Conservation (phyloP, 2,797 vertebrate species). For the Pipistrellus pygmaeus region DNA sequence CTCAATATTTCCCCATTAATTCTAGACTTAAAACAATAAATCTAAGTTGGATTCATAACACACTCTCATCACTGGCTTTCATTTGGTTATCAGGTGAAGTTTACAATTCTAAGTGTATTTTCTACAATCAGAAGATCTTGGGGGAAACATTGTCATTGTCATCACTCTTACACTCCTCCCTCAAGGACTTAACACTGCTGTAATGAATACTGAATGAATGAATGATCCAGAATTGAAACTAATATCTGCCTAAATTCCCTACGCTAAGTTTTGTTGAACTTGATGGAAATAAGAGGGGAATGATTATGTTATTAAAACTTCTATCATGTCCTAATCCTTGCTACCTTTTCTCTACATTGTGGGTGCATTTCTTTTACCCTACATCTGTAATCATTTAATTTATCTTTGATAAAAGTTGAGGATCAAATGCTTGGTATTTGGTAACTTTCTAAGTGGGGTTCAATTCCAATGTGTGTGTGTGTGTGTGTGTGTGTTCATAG, state of each 20-base stretch:
- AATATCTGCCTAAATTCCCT: not conserved
- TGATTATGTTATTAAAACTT: not conserved
- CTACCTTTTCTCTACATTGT: not conserved
- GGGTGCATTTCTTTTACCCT: not conserved
- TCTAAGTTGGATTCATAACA: not conserved
- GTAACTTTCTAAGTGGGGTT: not conserved
- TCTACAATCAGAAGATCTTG: not conserved
- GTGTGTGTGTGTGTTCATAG: not conserved
- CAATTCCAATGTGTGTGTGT: not conserved
- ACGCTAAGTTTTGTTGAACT: not conserved
- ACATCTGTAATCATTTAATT: not conserved
- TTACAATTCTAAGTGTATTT: not conserved
- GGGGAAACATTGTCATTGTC: not conserved
- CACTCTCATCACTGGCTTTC: not conserved
- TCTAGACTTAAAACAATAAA: not conserved
- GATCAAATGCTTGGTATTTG: not conserved
- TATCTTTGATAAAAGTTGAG: not conserved
- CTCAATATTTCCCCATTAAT: not conserved
- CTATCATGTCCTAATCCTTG: not conserved
- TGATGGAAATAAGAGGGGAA: not conserved
- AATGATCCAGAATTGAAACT: not conserved
- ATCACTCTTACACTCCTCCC: not conserved
- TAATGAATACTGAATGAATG: not conserved
- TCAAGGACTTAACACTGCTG: not conserved
- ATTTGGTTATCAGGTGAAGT: not conserved